Base-by-base conservation (phyloP, 2,113 vertebrate species). In the Colaptes auratus region DNA sequence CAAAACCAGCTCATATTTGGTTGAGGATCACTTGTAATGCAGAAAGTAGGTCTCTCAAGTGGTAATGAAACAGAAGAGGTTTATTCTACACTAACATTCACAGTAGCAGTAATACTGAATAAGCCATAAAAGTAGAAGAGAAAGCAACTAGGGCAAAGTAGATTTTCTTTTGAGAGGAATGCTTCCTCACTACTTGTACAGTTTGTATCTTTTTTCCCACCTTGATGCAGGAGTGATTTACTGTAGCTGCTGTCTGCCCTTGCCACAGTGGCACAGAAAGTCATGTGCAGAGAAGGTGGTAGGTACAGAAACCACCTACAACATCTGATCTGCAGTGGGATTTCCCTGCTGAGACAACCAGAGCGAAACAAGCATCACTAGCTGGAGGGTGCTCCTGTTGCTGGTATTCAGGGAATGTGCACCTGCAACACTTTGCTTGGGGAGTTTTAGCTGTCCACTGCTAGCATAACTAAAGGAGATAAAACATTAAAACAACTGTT, bases 351-450 rank as follows among this genome's bases (percentile, higher is more conserved):
- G 66, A 67, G 15, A 44, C 18, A 8, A 75, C 48, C 12, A 36
- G 50, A 63, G 36, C 8, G 19, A 61, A 61, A 60, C 10, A 64
- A 48, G 55, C 58, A 24, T 39, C 6, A 0, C 42, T 13, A 21
- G 20, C 36, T 79, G 28, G 6, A 72, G 36, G 27, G 44, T 82
- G 55, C 33, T 61, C 0, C 0, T 58, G 27, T 6, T 12, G 5
- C 39, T 5, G 3, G 44, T 10, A 6, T 28, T 17, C 0, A 1
- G 8, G 50, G 39, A 83, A 59, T 1, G 3, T 27, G 10, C 23
- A 35, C 21, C 24, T 74, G 53, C 2, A 2, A 33, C 52, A 20
- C n/a, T 82, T 63, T 31, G 36, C 59, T 39, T 36, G 31, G 14
- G 12, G 11, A 83, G 46, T 44, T 35, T 60, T 36, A 66, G 24